Evolutionary conservation across 2,888 invertebrate genomes (phyloP).

Genomic region (Ypsolopha scabrella): DNA sequence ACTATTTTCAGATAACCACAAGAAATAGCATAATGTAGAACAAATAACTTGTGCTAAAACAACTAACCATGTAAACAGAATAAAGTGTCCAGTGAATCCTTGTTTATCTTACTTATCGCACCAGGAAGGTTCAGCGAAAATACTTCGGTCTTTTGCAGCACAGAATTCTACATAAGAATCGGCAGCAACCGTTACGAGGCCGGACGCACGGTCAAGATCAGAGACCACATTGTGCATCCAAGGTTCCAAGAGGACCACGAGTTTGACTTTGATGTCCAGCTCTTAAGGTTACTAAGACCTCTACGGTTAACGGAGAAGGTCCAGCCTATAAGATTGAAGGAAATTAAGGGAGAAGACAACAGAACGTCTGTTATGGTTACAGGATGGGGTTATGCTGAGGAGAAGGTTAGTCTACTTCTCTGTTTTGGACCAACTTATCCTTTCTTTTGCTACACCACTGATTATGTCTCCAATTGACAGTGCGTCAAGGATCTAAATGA

Average conservation of each 20-base stretch:
- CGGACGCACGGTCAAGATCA: conserved; percentile 23
- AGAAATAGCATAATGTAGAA: too few species aligned
- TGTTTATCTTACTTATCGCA: too few species aligned
- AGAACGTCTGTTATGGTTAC: conserved; percentile 20
- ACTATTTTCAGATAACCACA: too few species aligned
- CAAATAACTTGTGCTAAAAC: too few species aligned
- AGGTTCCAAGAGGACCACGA: conserved; percentile 23
- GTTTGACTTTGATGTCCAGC: conserved; percentile 44
- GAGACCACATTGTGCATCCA: conserved; percentile 32
- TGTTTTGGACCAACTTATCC: background rate
- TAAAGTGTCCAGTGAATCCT: too few species aligned
- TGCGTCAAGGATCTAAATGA: too few species aligned
- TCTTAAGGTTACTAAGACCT: conserved; percentile 21
- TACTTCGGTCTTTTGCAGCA: conserved; percentile 13
- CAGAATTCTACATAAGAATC: conserved; percentile 26
- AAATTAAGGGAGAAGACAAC: conserved; percentile 17
- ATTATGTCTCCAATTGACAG: too few species aligned
- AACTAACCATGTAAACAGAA: too few species aligned
- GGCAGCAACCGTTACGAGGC: conserved; percentile 28
- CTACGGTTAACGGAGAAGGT: conserved; percentile 21
- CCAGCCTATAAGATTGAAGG: conserved; percentile 18
- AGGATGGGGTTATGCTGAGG: conserved; percentile 47
- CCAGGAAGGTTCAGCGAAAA: too few species aligned
- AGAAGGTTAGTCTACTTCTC: conserved; percentile 24
- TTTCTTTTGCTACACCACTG: too few species aligned